Evolutionary conservation across 2,888 invertebrate genomes (phyloP).

Genomic region (Seladonia tumulorum): DNA sequence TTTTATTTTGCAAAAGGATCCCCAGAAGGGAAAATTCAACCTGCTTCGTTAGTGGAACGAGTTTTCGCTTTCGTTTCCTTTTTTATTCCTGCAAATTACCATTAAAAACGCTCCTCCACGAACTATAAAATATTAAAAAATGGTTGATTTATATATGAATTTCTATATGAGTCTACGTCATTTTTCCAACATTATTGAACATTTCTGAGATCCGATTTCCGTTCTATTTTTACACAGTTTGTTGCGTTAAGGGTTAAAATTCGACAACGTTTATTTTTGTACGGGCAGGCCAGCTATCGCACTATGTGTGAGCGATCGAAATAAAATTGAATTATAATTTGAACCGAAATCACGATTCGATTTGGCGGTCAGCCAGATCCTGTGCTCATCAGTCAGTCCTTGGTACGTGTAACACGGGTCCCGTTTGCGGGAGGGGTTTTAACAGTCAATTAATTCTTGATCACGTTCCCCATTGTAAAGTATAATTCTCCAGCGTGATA

Average conservation of each 20-base stretch:
- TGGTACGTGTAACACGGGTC: slow-evolving; percentile 34
- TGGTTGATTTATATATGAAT: neutral
- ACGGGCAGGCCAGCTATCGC: no score
- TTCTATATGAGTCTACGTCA: no score
- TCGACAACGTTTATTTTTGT: neutral
- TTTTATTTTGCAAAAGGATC: no score
- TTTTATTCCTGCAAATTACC: neutral
- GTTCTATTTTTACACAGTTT: neutral
- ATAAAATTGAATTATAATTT: slow-evolving; percentile 36
- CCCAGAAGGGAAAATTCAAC: neutral
- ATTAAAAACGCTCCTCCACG: no score
- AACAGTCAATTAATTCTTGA: slow-evolving; percentile 65
- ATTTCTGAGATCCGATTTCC: neutral
- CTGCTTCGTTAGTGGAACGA: neutral
- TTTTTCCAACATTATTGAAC: no score
- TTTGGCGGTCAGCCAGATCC: slow-evolving; percentile 38
- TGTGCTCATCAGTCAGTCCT: slow-evolving; percentile 34
- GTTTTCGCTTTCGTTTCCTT: neutral
- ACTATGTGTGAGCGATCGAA: neutral
- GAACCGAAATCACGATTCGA: slow-evolving; percentile 33
- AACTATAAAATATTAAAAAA: neutral
- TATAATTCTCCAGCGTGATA: slow-evolving; percentile 55
- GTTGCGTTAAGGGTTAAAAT: neutral
- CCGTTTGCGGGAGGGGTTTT: slow-evolving; percentile 30
- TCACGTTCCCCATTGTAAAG: slow-evolving; percentile 46